A percentile compares a stretch with the other conserved stretches of the same genome.
phyloP scores from a whole-genome alignment of 2,888 invertebrate genomes.

The Mythimna impura region DNA sequence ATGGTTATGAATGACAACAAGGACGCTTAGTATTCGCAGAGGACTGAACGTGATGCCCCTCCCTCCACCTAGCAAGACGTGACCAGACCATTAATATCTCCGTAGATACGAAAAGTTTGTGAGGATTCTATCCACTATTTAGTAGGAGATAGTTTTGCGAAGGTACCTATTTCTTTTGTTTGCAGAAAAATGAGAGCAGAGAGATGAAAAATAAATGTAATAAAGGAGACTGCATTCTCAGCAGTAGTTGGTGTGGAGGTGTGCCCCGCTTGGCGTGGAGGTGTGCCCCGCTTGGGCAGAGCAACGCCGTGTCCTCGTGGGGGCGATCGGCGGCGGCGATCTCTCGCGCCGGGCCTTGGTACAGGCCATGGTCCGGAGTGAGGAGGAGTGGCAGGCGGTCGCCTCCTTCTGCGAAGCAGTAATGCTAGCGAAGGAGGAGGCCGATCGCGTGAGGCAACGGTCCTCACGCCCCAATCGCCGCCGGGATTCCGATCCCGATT shows the following conservation, averaged over 20 bases:
- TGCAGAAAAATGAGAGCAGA: background rate
- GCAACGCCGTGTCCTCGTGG: no score
- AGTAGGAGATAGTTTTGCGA: constrained; percentile 6
- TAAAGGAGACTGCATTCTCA: background rate
- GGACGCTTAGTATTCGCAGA: constrained; percentile 50
- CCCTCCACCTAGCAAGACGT: constrained; percentile 39
- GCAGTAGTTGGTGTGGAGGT: background rate
- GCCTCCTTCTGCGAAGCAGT: no score
- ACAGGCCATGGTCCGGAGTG: no score
- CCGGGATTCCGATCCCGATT: no score
- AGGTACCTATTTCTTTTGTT: background rate
- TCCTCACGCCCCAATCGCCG: no score
- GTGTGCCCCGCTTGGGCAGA: no score
- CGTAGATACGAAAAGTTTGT: constrained; percentile 24
- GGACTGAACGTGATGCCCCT: constrained; percentile 44
- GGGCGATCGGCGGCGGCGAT: no score
- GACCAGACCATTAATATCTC: constrained; percentile 47
- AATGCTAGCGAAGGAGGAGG: no score
- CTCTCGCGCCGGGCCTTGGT: no score
- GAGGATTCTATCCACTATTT: constrained; percentile 14
- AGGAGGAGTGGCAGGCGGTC: no score
- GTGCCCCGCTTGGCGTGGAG: no score
- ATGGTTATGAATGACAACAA: constrained; percentile 63
- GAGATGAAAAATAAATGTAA: background rate
- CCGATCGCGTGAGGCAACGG: no score